Base-by-base conservation (phyloP, 2,797 vertebrate species). In the Malurus leucopterus region DNA sequence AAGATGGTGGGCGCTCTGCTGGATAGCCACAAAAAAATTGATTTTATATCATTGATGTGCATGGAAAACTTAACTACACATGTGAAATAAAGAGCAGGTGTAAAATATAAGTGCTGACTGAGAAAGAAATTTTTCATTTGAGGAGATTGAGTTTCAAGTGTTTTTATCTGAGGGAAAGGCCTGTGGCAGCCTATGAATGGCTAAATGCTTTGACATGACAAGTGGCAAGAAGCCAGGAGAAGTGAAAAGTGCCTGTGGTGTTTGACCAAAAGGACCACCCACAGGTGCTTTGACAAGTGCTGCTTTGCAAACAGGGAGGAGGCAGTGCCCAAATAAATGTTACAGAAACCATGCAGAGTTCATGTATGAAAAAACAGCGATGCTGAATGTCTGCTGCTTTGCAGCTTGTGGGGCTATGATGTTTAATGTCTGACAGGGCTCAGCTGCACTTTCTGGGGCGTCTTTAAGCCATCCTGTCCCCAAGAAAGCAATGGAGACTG, bases 281-380 rank as follows among this genome's bases (percentile, higher is more conserved):
- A 58, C 9, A 4, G 1, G 1, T 0, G 0, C 32, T 50, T 24
- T 22, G 74, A 68, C 77, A 54, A 68, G 27, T 1, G 9, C 30
- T 8, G 61, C 74, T 70, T 61, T 9, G 4, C 50, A 69, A 69
- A 71, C 14, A 29, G 26, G 3, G 29, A 40, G 81, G 34, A 59
- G 40, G 16, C 27, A 40, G n/a, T 8, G 46, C 13, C 8, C 57
- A 63, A 86, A 79, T 69, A 71, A 61, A 54, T 10, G 69, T 49
- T 55, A 46, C 38, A 22, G 32, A 69, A 68, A 76, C 14, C 69
- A 12, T 1, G 0, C 15, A 30, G 54, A 32, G 58, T 13, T 68
- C 40, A 5, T 8, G 32, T 70, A 50, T 20, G 53, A 53, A 73
- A 65, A 84, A 15, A 0, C 2, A 1, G 30, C 8, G 47, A 34